Percentiles rank a stretch among this genome's conserved stretches.
Conservation (phyloP, 1,140 invertebrate genomes). For the Achatina immaculata region DNA sequence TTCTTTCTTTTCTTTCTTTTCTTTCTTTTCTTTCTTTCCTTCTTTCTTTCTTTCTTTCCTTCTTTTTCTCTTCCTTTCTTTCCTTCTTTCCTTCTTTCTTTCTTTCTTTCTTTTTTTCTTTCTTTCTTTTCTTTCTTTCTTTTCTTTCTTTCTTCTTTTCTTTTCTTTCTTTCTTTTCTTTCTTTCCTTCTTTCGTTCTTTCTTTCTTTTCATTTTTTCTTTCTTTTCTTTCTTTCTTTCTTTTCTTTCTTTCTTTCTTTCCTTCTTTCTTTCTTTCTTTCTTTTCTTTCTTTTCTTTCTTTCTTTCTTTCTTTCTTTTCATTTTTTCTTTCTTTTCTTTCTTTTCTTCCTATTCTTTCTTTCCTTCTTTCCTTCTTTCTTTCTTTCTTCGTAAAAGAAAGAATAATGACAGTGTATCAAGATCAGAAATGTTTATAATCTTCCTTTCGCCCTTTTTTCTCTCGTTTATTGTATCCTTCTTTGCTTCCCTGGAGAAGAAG, state of each 20-base stretch:
- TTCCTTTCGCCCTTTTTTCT: no score
- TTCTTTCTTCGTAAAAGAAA: no score
- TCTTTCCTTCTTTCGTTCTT: no score
- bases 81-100: neutral
- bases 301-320: neutral
- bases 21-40: neutral
- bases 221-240: neutral
- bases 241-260: neutral
- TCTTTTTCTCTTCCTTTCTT: neutral
- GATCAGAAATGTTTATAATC: no score
- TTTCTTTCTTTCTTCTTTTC: neutral
- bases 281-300: neutral
- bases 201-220: neutral
- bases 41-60: no score
- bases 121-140: no score
- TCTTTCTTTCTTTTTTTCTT: neutral
- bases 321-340: neutral
- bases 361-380: no score
- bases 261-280: neutral
- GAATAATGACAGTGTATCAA: no score
- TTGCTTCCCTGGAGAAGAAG: no score
- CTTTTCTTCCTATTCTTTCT: no score
- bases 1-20: neutral
- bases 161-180: constrained; percentile 7
- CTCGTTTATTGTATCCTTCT: no score